Percentiles rank a stretch among this genome's conserved stretches.
Evolutionary conservation across 1,140 invertebrate genomes (phyloP).

Genomic region (Bursaphelenchus mucronatus): DNA sequence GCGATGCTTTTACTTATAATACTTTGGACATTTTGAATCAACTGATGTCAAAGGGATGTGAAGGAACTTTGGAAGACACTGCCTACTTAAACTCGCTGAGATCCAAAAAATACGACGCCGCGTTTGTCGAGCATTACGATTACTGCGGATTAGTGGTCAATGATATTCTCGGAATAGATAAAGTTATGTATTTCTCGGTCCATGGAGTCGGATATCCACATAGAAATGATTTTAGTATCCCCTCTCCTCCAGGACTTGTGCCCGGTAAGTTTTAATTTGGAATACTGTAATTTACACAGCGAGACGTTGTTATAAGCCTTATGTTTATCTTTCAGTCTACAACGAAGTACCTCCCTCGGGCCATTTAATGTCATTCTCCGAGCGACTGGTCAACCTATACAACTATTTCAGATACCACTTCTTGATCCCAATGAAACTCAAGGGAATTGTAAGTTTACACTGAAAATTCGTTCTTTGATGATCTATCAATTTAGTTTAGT

Average conservation of each 20-base stretch:
- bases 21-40: not conserved
- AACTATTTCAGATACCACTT: no score
- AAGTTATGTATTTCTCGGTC: conserved; percentile 17
- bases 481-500: no score
- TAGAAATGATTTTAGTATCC: conserved; percentile 13
- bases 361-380: no score
- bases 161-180: conserved; percentile 24
- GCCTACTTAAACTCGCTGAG: conserved; percentile 6
- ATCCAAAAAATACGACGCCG: conserved; percentile 31
- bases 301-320: not conserved
- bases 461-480: no score
- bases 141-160: conserved; percentile 28
- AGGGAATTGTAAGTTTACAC: no score
- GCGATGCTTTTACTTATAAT: not conserved
- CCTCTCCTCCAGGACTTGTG: conserved; percentile 12
- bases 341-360: not conserved
- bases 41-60: not conserved
- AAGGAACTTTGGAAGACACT: not conserved
- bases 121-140: conserved; percentile 32
- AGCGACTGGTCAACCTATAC: no score
- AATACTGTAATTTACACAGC: conserved; percentile 8
- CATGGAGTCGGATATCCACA: conserved; percentile 17
- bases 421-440: not conserved
- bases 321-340: conserved; percentile 20
- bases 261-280: conserved; percentile 22